Evolutionary conservation across 1,140 invertebrate species (phyloP), one percentile per base, ranked within the genome.

Genomic region (Drosophila asahinai): DNA sequence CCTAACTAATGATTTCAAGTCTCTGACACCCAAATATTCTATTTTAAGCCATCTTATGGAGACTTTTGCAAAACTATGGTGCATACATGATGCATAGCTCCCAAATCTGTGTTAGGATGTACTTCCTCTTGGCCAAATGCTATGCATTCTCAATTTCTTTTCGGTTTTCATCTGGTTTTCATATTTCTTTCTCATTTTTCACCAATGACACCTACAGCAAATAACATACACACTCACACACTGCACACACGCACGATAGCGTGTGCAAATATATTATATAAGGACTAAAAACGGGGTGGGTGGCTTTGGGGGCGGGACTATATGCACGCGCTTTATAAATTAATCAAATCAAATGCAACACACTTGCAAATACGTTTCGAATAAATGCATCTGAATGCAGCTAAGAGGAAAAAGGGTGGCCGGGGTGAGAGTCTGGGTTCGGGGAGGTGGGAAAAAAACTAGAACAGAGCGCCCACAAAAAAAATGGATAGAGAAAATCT

Each of bases 291-390:
- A 17, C 9, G 33, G 38, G 38, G 45, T 17, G 33, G 45, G 11
- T 19, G 19, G 48, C 9, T 27, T n/a, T 55, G 5, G 59, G 49
- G 49, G 15, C 33, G 60, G 63, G 38, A 42, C 57, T 36, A 36
- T 65, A 49, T 68, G 75, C 62, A 55, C 51, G 73, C 63, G 76
- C 63, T 81, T 84, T 61, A 79, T 79, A 90, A 89, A 89, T 89
- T 81, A 84, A 90, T 90, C 81, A 90, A 84, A 89, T 90, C 77
- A 63, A 83, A 81, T 75, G 74, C 81, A 81, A 89, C 68, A 89
- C 68, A 68, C 82, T 89, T 83, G 72, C 72, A 83, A 89, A 83
- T 83, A 68, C 47, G 45, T 73, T 80, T 70, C 47, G 66, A 80
- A 80, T 77, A 62, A 83, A 80, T 83, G 58, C 66, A 79, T 80